These are phyloP conservation scores for Antennarius striatus DNA, from an alignment of 2,113 vertebrate genomes.

Conservation along the genomic window DNA sequence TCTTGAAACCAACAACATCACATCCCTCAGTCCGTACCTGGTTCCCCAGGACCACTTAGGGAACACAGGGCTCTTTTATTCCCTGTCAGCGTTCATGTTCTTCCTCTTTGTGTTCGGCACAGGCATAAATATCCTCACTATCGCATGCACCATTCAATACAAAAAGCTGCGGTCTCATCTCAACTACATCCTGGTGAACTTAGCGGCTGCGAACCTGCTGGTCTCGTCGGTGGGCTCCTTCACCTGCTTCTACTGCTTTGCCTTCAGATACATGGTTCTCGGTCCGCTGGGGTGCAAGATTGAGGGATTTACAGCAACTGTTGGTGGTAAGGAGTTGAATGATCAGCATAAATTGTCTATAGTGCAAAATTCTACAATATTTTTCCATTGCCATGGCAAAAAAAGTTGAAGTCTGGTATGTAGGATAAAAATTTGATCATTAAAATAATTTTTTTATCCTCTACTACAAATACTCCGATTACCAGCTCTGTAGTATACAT, in stretches of 20 bases:
- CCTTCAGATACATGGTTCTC: constrained; percentile 64
- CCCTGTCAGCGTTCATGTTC: constrained; percentile 80
- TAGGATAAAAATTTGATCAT: too few species aligned
- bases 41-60: constrained; percentile 83
- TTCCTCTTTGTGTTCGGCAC: constrained; percentile 66
- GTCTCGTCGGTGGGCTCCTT: constrained; percentile 76
- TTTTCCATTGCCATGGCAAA: too few species aligned
- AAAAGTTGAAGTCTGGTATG: too few species aligned
- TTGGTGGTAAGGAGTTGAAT: constrained; percentile 71
- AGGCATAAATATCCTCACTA: constrained; percentile 74
- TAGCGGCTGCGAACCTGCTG: constrained; percentile 79
- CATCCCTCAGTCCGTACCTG: constrained; percentile 78
- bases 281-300: constrained; percentile 78
- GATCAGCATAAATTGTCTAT: too few species aligned
- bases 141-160: constrained; percentile 75
- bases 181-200: constrained; percentile 85
- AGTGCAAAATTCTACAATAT: too few species aligned
- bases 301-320: constrained; percentile 78
- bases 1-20: constrained; percentile 76
- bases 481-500: too few species aligned
- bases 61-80: constrained; percentile 64
- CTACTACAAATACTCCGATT: too few species aligned
- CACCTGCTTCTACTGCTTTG: constrained; percentile 77
- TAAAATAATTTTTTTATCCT: too few species aligned
- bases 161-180: constrained; percentile 83